Base-by-base conservation (phyloP, 2,113 vertebrate genomes). In the Indicator maculatus region DNA sequence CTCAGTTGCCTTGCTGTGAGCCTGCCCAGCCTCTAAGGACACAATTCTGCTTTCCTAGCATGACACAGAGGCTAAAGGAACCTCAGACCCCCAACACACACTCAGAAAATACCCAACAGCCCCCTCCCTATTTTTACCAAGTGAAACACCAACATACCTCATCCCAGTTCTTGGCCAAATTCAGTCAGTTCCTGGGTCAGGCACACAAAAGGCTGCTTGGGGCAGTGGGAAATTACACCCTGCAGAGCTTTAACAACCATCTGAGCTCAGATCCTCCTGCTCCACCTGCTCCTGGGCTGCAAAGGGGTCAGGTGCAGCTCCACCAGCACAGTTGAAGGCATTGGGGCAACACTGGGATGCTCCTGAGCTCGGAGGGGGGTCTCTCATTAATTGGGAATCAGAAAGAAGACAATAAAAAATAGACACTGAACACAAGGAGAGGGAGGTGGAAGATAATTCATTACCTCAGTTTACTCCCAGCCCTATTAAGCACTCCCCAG, bases 341-440 rank as follows among this genome's bases (percentile, higher is more conserved):
- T 65, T 0, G 1, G 26, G 66, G 80, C 61, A 20, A 73, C 6
- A 31, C 47, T 38, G 28, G 31, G 69, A 3, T 20, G 6, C 5
- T 65, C 50, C 78, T 9, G n/a, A 50, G 74, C 87, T 65, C 65
- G 2, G 56, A 61, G 38, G 21, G 41, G 18, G 5, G 38, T 5
- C 52, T 76, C 82, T 91, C 65, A n/a, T 93, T 94, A 94, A 56
- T 15, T n/a, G 24, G 14, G 4, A 89, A 76, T 12, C 65, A 31
- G n/a, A 39, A 16, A 33, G 69, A 47, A 19, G 19, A 4, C 27
- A 15, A 41, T 21, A 20, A 72, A 79, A 71, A 85, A 61, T 16
- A 79, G 36, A 26, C 7, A 5, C 55, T 12, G 56, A 91, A 14
- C 41, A 20, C 12, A 26, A 26, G 52, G 31, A 81, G 36, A 44